These are phyloP conservation scores for Staurois parvus DNA, from an alignment of 2,797 vertebrate species.

Conservation along the genomic window DNA sequence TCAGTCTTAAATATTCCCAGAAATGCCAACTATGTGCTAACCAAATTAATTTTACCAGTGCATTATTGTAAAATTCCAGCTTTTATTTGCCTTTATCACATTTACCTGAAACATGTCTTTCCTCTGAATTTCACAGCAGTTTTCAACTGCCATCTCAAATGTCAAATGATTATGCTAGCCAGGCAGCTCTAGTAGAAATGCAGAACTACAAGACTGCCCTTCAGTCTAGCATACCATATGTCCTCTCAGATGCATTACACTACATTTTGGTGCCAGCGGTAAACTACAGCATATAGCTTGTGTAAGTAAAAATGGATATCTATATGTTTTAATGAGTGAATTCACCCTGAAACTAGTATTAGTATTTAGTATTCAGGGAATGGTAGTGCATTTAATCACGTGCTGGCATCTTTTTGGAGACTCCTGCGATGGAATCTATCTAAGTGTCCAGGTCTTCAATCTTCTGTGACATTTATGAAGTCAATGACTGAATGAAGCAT, in stretches of 20 bases:
- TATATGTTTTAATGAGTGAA: too few relatives aligned
- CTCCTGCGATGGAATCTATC: too few relatives aligned
- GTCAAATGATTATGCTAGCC: slow-evolving; percentile 19
- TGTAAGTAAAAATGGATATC: too few relatives aligned
- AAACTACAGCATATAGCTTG: too few relatives aligned
- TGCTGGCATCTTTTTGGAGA: too few relatives aligned
- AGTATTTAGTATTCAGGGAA: too few relatives aligned
- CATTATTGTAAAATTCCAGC: not conserved
- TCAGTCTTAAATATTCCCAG: not conserved
- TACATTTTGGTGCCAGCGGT: not conserved
- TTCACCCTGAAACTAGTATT: too few relatives aligned
- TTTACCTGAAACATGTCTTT: slow-evolving; percentile 7
- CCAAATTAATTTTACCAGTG: not conserved
- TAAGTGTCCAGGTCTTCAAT: too few relatives aligned
- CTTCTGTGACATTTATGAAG: too few relatives aligned
- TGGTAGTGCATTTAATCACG: too few relatives aligned
- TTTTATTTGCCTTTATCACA: not conserved
- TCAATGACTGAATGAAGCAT: too few relatives aligned
- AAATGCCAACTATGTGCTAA: not conserved
- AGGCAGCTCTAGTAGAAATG: slow-evolving; percentile 37
- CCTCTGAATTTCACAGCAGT: slow-evolving; percentile 17
- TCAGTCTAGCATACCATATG: not conserved
- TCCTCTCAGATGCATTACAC: not conserved
- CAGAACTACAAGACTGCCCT: slow-evolving; percentile 14
- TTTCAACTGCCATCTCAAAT: slow-evolving; percentile 16